Base-by-base conservation (phyloP, 92 coral and sea anemone species). In the Chrysogorgia sp. region DNA sequence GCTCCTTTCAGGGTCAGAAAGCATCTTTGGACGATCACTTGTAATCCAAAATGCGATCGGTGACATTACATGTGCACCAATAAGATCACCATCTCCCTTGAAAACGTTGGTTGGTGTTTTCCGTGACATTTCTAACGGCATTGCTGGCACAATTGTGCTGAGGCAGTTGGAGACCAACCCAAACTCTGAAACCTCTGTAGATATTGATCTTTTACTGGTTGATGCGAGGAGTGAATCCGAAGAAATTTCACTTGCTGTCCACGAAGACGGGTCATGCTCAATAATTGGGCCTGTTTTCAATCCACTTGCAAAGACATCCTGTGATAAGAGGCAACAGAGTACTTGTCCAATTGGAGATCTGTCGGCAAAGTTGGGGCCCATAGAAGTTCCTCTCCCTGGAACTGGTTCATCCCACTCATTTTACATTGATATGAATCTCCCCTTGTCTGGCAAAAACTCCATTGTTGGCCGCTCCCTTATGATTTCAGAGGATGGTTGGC, bases 141-240 rank as follows among this genome's bases (percentile, higher is more conserved):
- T 94, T 34, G 98, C 98, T 0, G 98, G 98, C 1, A 82, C 85
- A 14, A 84, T 91, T 32, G 90, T 83, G 48, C 86, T 94, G 30
- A 71, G 92, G 60, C 97, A 94, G 77, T 81, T 67, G 34, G 78
- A 69, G 0, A 70, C 55, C 12, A 23, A 34, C 50, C 79, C 79
- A 43, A 45, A 59, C 25, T 71, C 76, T 0, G 91, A 70, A 40
- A 87, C 98, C 2, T 58, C 86, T 23, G 79, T 93, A 3, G 81
- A 75, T 29, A 87, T 35, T 3, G 87, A 91, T 70, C 78, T 93
- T 45, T 86, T 93, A 76, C 80, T 80, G 63, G 92, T 89, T 24
- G 76, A 85, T 59, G 79, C 76, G 12, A 69, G 76, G 48, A 69
- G 76, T 45, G 76, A 69, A 28, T 22, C 76, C 0, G 21, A 45